These are phyloP conservation scores for Adineta ricciae DNA, from an alignment of 2,888 invertebrate genomes.

Conservation along the genomic window DNA sequence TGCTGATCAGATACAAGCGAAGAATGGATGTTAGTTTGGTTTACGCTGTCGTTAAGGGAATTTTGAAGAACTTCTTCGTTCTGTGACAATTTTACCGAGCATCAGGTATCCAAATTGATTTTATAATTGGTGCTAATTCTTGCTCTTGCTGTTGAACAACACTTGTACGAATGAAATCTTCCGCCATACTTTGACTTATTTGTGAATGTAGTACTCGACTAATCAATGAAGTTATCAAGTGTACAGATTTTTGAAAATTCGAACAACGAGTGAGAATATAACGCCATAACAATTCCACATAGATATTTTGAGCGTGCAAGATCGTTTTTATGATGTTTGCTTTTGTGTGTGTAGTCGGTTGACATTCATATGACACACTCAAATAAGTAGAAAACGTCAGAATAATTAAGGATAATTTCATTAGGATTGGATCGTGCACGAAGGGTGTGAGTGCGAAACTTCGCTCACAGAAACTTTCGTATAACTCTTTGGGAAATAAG, in stretches of 20 bases:
- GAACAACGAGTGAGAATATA: background rate
- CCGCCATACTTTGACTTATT: background rate
- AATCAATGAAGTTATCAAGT: background rate
- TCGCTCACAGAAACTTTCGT: background rate
- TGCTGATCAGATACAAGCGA: too few relatives aligned
- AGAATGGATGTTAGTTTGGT: too few relatives aligned
- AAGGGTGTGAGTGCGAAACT: background rate
- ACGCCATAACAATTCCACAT: conserved; percentile 2
- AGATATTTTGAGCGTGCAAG: background rate
- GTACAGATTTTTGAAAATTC: background rate
- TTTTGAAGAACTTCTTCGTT: too few relatives aligned
- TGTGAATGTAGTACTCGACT: background rate
- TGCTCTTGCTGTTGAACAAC: background rate
- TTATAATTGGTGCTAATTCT: background rate
- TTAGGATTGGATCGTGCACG: background rate
- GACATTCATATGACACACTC: background rate
- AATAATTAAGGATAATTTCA: background rate
- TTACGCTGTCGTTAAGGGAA: too few relatives aligned
- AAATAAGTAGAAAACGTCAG: background rate
- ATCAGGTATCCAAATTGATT: background rate
- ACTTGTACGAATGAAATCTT: background rate
- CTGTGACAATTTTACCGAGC: too few relatives aligned
- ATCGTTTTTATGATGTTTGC: background rate
- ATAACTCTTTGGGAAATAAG: background rate
- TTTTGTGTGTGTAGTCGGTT: background rate